Percentiles rank a stretch among this genome's conserved stretches.
phyloP scores from a whole-genome alignment of 2,113 vertebrate species.

The Anarhynchus alexandrinus region DNA sequence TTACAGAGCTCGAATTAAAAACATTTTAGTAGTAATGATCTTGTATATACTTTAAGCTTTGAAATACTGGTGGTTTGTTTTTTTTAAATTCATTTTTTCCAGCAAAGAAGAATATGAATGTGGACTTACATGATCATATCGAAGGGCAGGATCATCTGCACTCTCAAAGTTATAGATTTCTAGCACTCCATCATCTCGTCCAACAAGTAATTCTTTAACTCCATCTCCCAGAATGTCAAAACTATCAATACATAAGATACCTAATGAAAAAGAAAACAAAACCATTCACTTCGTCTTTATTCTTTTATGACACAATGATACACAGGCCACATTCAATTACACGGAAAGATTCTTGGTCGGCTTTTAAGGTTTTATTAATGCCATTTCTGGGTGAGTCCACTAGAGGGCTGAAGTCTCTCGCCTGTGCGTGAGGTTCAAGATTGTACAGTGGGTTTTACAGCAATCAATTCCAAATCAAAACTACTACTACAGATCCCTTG shows the following conservation, averaged over 20 bases:
- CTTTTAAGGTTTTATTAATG: not conserved
- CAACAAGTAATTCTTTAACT: constrained; percentile 90
- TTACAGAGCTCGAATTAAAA: not conserved
- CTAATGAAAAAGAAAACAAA: constrained; percentile 65
- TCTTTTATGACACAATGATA: not conserved
- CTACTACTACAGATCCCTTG: not conserved
- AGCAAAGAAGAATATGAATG: not conserved
- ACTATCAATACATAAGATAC: constrained; percentile 90
- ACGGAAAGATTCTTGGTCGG: not conserved
- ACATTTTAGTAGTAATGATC: not conserved
- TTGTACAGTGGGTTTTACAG: not conserved
- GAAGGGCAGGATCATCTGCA: constrained; percentile 80
- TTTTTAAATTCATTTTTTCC: not conserved
- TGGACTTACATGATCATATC: constrained; percentile 84
- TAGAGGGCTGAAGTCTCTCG: not conserved
- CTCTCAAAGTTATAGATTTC: constrained; percentile 87
- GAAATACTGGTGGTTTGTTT: not conserved
- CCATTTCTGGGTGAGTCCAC: not conserved
- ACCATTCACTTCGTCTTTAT: not conserved
- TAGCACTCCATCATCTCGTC: constrained; percentile 91
- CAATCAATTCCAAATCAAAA: not conserved
- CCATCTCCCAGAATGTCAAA: constrained; percentile 95
- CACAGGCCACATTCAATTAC: not conserved
- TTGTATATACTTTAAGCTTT: not conserved
- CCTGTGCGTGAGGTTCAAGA: not conserved